Conservation (phyloP, 2,797 vertebrate genomes). For the Channallabes apus region DNA sequence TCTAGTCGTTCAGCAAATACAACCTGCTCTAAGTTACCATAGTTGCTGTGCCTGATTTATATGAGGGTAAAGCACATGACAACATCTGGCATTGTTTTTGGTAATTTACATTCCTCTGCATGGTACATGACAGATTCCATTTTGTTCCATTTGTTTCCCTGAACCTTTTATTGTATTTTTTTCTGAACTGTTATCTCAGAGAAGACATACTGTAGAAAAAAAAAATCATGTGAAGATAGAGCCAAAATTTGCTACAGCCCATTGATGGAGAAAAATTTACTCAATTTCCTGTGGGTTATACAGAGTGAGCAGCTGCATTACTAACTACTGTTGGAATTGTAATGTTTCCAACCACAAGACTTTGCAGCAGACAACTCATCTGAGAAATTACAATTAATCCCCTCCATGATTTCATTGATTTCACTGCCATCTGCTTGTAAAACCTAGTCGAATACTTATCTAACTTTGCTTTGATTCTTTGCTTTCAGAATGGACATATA, state of each 20-base stretch:
- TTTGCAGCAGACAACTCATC: constrained; percentile 1
- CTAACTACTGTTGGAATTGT: constrained; percentile 6
- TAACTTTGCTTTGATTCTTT: neutral
- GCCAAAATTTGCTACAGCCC: constrained; percentile 10
- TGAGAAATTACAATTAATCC: constrained; percentile 19
- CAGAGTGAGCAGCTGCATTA: constrained; percentile 7
- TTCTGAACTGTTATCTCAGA: constrained; percentile 11
- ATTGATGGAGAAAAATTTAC: constrained; percentile 17
- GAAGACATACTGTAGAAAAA: neutral
- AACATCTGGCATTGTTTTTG: neutral
- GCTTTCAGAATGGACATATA: neutral
- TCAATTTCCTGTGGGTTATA: constrained; percentile 20
- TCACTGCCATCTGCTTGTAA: neutral
- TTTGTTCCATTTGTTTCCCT: constrained; percentile 11
- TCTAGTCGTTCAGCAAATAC: neutral
- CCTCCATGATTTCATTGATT: constrained; percentile 2
- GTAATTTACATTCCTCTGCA: neutral
- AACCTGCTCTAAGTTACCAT: neutral
- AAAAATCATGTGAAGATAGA: constrained; percentile 4
- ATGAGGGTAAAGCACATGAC: neutral
- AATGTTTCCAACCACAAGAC: neutral
- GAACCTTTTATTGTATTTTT: neutral
- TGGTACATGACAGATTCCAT: constrained; percentile 26
- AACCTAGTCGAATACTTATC: neutral
- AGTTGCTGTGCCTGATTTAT: neutral